phyloP scores from a whole-genome alignment of 2,888 invertebrate species.

The Unio delphinus region DNA sequence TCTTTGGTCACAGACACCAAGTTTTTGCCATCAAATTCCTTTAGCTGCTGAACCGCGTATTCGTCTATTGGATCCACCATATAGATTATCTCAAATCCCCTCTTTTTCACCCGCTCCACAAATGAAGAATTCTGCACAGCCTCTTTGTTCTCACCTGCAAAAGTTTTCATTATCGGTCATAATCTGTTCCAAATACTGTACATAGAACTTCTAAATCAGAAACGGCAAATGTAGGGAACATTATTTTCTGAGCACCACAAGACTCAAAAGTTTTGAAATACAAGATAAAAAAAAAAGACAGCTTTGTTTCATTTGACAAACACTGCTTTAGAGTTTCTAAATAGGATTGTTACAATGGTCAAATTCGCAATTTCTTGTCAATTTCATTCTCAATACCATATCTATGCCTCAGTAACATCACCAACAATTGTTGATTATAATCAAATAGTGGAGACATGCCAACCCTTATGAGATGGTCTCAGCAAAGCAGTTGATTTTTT shows the following conservation, averaged over 20 bases:
- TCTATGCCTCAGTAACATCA: background rate
- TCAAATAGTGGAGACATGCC: no score
- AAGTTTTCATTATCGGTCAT: constrained; percentile 70
- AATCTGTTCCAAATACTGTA: constrained; percentile 81
- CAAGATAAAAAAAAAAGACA: no score
- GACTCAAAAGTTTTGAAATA: no score
- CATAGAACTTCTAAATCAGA: constrained; percentile 81
- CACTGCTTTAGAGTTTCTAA: no score
- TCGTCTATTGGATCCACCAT: constrained; percentile 99
- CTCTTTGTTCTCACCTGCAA: constrained; percentile 80
- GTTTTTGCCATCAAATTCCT: constrained; percentile 95
- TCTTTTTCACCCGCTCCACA: constrained; percentile 97
- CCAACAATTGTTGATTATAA: no score
- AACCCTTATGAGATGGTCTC: no score
- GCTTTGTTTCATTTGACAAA: no score
- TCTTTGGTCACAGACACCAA: constrained; percentile 98
- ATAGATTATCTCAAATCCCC: constrained; percentile 95
- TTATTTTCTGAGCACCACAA: no score
- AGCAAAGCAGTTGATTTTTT: no score
- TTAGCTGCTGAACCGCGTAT: constrained; percentile 98
- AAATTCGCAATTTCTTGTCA: no score
- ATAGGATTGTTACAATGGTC: no score
- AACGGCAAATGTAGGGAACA: no score
- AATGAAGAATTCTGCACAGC: constrained; percentile 97
- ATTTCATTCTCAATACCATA: background rate